Evolutionary conservation across 2,797 vertebrate species (phyloP).

Genomic region (Sebastes umbrosus): DNA sequence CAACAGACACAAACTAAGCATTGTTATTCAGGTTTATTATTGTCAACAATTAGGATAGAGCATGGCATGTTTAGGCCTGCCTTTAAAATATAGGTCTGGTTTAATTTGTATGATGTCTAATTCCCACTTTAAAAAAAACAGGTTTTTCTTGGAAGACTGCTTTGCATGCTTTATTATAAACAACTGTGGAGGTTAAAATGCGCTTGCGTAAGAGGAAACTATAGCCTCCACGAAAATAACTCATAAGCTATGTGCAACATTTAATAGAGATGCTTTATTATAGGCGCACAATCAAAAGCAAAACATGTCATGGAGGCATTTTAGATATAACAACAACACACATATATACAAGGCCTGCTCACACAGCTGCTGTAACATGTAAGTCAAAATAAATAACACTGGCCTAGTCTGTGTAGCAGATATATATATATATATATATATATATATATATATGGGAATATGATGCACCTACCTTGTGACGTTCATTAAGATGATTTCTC

Average conservation of each 20-base stretch:
- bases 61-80: neutral
- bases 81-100: neutral
- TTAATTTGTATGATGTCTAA: neutral
- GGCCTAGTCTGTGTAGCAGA: neutral
- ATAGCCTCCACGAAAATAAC: conserved; percentile 32
- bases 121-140: neutral
- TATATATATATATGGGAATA: no score
- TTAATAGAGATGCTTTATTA: neutral
- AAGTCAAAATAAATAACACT: neutral
- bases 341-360: conserved; percentile 26
- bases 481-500: conserved; percentile 71
- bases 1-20: neutral
- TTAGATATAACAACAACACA: neutral
- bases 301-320: neutral
- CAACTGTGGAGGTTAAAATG: neutral
- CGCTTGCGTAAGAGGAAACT: conserved; percentile 61
- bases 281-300: neutral
- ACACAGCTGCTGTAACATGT: conserved; percentile 28
- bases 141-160: neutral
- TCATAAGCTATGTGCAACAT: neutral
- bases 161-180: neutral
- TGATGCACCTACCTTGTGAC: conserved; percentile 67
- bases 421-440: neutral
- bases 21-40: neutral
- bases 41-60: neutral